Base-by-base conservation (phyloP, 2,888 invertebrate genomes). In the Agrotis segetum region DNA sequence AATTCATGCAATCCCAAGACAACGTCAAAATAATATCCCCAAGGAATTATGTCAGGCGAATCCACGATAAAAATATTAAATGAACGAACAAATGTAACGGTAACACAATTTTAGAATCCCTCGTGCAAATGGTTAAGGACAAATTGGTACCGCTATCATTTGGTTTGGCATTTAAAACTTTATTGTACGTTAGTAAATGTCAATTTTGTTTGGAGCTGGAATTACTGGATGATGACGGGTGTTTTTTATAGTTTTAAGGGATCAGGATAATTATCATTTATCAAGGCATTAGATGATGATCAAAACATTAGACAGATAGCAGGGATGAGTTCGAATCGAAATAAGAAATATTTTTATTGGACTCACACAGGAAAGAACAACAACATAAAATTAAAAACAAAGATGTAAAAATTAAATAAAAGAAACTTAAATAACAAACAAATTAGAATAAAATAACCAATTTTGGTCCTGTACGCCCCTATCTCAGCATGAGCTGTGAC, bases 91-190 rank as follows among this genome's bases (percentile, higher is more conserved):
- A 67, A 79, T 21, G 65, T 58, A 73, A 44, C n/a, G 14, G 59
- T 49, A 29, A 74, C 67, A 67, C 59, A 53, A 74, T 79, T 80
- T 64, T 64, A 19, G 60, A 64, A 16, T 74, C 80, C 75, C 81
- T 24, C 5, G 75, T 29, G 80, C 13, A 34, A 62, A 50, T 19
- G 46, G 44, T 55, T 59, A 59, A 46, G n/a, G 59, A 58, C 61
- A 67, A 61, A 79, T 79, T 60, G 58, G 34, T 47, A 21, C 19
- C 50, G 21, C 13, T 53, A 79, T 67, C 40, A 24, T 47, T 67
- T 50, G 16, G 16, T 50, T 29, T 73, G 47, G 21, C 13, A 46
- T 76, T 52, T 50, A 24, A 19, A 67, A 66, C 19, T 52, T 49
- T 34, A 16, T n/a, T 24, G 16, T 44, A 14, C 21, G 14, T n/a